Percentiles rank a stretch among this genome's conserved stretches.
Conservation (phyloP, 2,888 invertebrate species). For the Acutogordius australiensis region DNA sequence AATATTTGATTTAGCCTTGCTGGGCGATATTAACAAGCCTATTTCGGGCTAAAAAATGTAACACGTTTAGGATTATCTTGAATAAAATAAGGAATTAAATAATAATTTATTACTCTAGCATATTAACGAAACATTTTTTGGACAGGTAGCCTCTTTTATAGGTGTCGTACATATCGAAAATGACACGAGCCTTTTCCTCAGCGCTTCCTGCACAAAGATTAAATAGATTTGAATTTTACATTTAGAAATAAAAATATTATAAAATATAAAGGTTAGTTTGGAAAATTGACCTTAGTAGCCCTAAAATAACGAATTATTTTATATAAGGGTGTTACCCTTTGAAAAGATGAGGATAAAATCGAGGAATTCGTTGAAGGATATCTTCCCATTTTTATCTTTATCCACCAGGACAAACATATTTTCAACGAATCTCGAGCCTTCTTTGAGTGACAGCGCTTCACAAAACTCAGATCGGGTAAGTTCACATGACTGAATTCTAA, state of each 20-base stretch:
- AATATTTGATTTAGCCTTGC: too few relatives aligned
- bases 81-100: neutral
- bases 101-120: constrained; percentile 26
- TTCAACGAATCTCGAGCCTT: constrained; percentile 31
- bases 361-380: constrained; percentile 34
- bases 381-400: constrained; percentile 32
- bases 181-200: constrained; percentile 28
- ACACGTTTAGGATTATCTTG: too few relatives aligned
- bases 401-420: constrained; percentile 33
- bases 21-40: too few relatives aligned
- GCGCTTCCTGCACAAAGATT: constrained; percentile 20
- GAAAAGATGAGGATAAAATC: constrained; percentile 33
- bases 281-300: too few relatives aligned
- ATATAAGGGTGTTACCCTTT: too few relatives aligned
- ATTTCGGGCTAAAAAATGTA: too few relatives aligned
- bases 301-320: too few relatives aligned
- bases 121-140: constrained; percentile 27
- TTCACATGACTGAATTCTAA: too few relatives aligned
- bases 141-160: constrained; percentile 27
- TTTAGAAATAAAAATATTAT: neutral
- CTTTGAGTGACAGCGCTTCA: constrained; percentile 31
- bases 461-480: constrained; percentile 32
- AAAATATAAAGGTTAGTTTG: too few relatives aligned
- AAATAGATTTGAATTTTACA: neutral
- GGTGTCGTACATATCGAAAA: constrained; percentile 34